Percentiles rank a stretch among this genome's conserved stretches.
These are phyloP conservation scores for Drosophila repleta DNA, from an alignment of 1,140 invertebrate genomes.

Conservation along the genomic window DNA sequence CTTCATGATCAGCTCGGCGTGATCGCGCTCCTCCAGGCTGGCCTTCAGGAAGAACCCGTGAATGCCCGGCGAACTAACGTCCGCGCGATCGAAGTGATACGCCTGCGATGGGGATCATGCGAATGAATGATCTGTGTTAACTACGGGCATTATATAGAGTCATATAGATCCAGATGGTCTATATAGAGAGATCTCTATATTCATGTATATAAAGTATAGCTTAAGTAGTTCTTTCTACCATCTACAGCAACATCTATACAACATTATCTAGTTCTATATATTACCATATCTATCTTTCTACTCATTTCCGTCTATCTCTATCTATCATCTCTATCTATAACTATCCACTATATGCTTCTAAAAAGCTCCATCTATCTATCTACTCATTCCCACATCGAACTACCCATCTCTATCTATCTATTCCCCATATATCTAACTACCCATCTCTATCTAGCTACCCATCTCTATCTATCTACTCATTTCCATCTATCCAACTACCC, in stretches of 20 bases:
- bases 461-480: not conserved
- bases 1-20: slow-evolving; percentile 90
- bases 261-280: not conserved
- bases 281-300: not conserved
- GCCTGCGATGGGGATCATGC: slow-evolving; percentile 84
- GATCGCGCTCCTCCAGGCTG: slow-evolving; percentile 90
- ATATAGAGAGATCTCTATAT: no score
- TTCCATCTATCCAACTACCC: not conserved
- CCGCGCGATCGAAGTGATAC: slow-evolving; percentile 91
- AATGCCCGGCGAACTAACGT: slow-evolving; percentile 90
- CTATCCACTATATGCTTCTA: no score
- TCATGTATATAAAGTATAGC: no score
- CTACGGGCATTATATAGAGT: no score
- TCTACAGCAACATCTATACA: no score
- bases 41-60: slow-evolving; percentile 89
- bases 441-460: no score
- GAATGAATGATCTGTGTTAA: no score
- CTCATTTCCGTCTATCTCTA: not conserved
- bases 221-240: no score
- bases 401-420: not conserved
- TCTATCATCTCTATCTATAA: not conserved
- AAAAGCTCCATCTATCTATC: not conserved
- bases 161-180: no score
- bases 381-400: not conserved
- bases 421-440: no score